These are phyloP conservation scores for Myrmophylax atrothorax DNA, from an alignment of 2,113 vertebrate species.

Conservation along the genomic window DNA sequence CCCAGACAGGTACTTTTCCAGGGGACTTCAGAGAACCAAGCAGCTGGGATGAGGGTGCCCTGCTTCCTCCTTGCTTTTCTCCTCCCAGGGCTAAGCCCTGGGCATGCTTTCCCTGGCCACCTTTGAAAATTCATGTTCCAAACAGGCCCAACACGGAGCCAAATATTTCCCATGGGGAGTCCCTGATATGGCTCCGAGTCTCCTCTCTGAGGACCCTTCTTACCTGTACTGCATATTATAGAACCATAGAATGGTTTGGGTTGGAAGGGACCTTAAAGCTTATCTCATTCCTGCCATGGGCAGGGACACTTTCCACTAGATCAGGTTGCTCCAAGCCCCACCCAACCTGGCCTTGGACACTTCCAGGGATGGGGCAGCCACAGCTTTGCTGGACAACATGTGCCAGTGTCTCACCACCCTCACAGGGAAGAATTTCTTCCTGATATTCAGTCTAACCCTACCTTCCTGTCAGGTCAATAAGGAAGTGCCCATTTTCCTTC, in stretches of 20 bases:
- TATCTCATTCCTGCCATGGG: background rate
- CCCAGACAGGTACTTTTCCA: background rate
- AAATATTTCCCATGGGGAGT: background rate
- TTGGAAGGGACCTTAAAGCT: background rate
- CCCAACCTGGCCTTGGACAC: background rate
- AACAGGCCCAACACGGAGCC: background rate
- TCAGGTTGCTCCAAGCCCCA: background rate
- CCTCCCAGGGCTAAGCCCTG: background rate
- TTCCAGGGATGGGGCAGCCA: background rate
- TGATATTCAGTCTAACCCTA: background rate
- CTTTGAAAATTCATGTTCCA: background rate
- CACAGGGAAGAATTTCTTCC: background rate
- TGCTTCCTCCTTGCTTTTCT: background rate
- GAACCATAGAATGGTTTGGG: background rate
- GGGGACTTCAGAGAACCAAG: background rate
- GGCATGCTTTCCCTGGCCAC: background rate
- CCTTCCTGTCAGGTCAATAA: background rate
- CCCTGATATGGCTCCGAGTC: background rate
- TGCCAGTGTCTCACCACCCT: background rate
- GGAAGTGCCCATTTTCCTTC: background rate
- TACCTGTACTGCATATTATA: fast-evolving
- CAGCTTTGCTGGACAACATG: background rate
- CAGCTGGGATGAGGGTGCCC: background rate
- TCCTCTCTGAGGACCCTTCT: background rate
- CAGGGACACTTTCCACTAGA: background rate